Base-by-base conservation (phyloP, 2,888 invertebrate species). In the Volucella inflata region DNA sequence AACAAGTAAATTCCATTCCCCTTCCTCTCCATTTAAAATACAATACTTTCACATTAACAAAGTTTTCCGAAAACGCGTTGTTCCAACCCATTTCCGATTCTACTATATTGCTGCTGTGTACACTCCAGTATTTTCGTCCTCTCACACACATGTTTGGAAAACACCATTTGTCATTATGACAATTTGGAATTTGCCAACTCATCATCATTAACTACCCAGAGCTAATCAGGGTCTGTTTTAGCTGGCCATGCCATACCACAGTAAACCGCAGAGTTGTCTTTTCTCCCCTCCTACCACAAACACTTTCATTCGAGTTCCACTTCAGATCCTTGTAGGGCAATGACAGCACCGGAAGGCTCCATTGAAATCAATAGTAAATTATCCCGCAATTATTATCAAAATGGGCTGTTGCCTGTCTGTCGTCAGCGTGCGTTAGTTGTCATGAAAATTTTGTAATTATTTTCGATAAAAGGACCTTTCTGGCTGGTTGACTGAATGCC, bases 121-220 rank as follows among this genome's bases (percentile, higher is more conserved):
- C n/a, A n/a, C 30, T 30, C 30, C 30, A 6, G 30, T 30, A 30
- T 6, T 6, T 6, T 44, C 12, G 14, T 44, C 14, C 16, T 48
- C 46, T 10, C 38, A 46, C 6, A 46, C 40, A 40, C 48, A 70
- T 46, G 38, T 51, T 30, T 44, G 40, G 65, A 55, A 38, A 72
- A 67, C 9, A 62, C 70, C 59, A 77, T 81, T 81, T 77, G 81
- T 81, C 81, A 81, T 81, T 64, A 76, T 81, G 68, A 75, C 76
- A 76, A 70, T 50, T 76, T 64, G 70, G 59, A 71, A 81, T 51
- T 71, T 81, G 76, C 76, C 57, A 21, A 64, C 70, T 81, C 76
- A 81, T 74, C 74, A 74, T 46, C 74, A 74, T 74, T 74, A 64
- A 74, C 64, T 55, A 55, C 38, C 50, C 51, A 51, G 42, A 59